Conservation (phyloP, 30 jellyfish, hydroid and myxozoan genomes). For the Haliclystus octoradiatus region DNA sequence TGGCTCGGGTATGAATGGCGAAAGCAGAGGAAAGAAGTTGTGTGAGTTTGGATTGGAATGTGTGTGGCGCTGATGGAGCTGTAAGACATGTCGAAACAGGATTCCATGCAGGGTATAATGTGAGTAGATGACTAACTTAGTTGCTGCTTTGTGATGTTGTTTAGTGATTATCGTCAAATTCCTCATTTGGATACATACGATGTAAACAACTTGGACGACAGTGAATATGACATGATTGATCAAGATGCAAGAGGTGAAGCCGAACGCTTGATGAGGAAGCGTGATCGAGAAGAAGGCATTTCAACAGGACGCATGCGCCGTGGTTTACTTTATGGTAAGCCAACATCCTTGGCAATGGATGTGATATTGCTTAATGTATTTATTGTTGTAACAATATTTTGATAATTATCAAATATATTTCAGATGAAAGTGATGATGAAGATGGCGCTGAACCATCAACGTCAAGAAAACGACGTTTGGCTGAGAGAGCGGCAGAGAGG, state of each 20-base stretch:
- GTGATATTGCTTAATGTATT: background rate
- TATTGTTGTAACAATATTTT: background rate
- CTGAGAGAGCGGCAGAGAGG: slow-evolving; percentile 93
- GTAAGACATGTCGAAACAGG: too few relatives aligned
- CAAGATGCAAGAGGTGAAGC: slow-evolving; percentile 79
- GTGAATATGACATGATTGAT: slow-evolving; percentile 50
- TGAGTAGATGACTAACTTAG: too few relatives aligned
- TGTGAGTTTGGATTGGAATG: too few relatives aligned
- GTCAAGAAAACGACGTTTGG: slow-evolving; percentile 66
- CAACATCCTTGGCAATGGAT: too few relatives aligned
- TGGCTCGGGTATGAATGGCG: too few relatives aligned
- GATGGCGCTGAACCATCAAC: slow-evolving; percentile 77
- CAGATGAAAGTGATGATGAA: slow-evolving; percentile 79
- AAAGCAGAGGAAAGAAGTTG: too few relatives aligned
- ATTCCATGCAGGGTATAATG: too few relatives aligned
- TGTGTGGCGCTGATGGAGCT: too few relatives aligned
- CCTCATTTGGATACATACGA: slow-evolving; percentile 84
- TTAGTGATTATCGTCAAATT: slow-evolving; percentile 83
- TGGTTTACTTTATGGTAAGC: slow-evolving; percentile 88
- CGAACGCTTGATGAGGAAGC: slow-evolving; percentile 66
- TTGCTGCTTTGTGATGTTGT: too few relatives aligned
- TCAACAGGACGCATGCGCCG: slow-evolving; percentile 78
- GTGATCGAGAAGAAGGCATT: slow-evolving; percentile 88
- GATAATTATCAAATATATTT: background rate
- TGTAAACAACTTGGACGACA: slow-evolving; percentile 32